Evolutionary conservation across 30 jellyfish, hydroid and myxozoan genomes (phyloP).

Genomic region (Catostylus mosaicus): DNA sequence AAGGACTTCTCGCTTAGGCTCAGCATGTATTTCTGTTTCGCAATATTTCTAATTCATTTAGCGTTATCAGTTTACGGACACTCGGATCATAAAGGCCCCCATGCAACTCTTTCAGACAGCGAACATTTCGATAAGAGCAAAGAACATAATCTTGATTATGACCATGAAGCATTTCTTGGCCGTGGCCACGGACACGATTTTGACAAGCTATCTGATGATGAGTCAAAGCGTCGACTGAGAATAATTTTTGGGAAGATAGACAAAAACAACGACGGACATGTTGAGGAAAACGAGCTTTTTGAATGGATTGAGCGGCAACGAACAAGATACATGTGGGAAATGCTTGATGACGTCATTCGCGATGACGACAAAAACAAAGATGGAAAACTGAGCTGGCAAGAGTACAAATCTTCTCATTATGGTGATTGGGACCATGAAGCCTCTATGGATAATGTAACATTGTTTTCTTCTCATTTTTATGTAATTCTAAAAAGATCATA

Average conservation of each 20-base stretch:
- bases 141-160: conserved; percentile 82
- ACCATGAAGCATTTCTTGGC: conserved; percentile 96
- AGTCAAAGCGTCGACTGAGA: conserved; percentile 76
- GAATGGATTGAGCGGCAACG: conserved; percentile 92
- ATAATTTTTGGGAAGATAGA: conserved; percentile 80
- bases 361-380: conserved; percentile 84
- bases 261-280: conserved; percentile 59
- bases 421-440: conserved; percentile 97
- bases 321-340: conserved; percentile 92
- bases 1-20: no score
- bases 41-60: neutral
- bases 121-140: conserved; percentile 73
- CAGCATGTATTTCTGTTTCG: neutral
- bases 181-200: conserved; percentile 94
- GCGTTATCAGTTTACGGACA: conserved; percentile 20
- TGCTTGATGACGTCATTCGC: conserved; percentile 79
- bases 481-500: neutral
- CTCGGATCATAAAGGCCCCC: conserved; percentile 65
- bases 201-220: conserved; percentile 78
- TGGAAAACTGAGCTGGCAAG: conserved; percentile 80
- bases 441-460: conserved; percentile 83
- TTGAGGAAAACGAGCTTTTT: conserved; percentile 66
- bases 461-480: no score
- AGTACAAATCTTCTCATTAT: conserved; percentile 82
- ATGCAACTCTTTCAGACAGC: conserved; percentile 74